Conservation (phyloP, 92 coral and sea anemone genomes). For the Chrysogorgia sp. region DNA sequence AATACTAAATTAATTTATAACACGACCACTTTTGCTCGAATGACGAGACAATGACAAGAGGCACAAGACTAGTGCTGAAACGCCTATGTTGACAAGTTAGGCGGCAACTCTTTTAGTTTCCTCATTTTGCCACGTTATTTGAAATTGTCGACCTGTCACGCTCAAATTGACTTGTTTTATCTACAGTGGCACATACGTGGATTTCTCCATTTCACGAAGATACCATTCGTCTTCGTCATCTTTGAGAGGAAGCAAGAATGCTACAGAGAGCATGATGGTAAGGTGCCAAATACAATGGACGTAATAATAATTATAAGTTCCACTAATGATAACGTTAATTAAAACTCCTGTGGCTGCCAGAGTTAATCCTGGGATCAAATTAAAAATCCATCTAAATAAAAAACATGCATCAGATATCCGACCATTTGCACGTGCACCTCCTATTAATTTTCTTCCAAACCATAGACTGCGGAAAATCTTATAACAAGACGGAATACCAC, state of each 20-base stretch:
- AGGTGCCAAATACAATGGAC: slow-evolving; percentile 42
- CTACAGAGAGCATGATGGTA: slow-evolving; percentile 49
- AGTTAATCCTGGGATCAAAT: slow-evolving; percentile 20
- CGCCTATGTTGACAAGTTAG: no score
- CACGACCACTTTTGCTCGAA: no score
- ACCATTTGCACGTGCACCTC: no score
- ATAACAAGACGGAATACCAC: no score
- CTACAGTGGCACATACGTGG: slow-evolving; percentile 1
- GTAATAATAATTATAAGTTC: slow-evolving; percentile 16
- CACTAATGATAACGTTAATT: slow-evolving; percentile 4
- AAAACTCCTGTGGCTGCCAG: slow-evolving; percentile 21
- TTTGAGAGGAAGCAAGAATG: slow-evolving; percentile 28
- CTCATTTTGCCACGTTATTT: background rate
- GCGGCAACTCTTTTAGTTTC: no score
- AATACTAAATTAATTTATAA: no score
- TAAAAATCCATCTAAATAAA: slow-evolving; percentile 25
- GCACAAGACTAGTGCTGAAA: no score
- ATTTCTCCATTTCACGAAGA: background rate
- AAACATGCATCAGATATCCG: no score
- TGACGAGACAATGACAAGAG: no score
- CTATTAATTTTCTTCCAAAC: no score
- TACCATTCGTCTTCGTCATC: slow-evolving; percentile 29
- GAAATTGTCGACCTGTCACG: background rate
- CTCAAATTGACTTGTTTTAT: no score
- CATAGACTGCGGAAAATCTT: no score